phyloP scores from a whole-genome alignment of 2,113 vertebrate species.

The Platichthys flesus region DNA sequence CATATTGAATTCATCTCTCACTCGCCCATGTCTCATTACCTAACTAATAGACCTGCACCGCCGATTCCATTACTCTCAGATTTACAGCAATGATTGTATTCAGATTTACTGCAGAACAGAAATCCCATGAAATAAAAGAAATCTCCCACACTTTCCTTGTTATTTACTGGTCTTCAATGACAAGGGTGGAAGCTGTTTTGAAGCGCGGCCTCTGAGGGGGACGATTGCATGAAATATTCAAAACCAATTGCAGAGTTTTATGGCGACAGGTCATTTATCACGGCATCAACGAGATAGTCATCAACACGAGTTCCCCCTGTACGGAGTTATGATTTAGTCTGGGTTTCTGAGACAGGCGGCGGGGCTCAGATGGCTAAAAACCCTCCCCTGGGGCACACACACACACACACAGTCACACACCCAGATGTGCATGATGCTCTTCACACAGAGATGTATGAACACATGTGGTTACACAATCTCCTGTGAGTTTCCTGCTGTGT shows the following conservation, averaged over 20 bases:
- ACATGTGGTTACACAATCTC: neutral
- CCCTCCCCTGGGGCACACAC: conserved; percentile 50
- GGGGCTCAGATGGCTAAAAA: conserved; percentile 66
- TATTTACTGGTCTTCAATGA: conserved; percentile 15
- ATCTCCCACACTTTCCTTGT: neutral
- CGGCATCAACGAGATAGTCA: conserved; percentile 13
- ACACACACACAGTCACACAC: conserved; percentile 10
- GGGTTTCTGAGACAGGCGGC: conserved; percentile 39
- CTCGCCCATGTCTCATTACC: conserved; percentile 45
- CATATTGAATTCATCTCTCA: conserved; percentile 34
- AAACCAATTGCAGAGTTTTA: conserved; percentile 16
- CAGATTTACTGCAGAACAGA: conserved; percentile 15
- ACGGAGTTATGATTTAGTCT: neutral
- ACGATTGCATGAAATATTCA: conserved; percentile 19
- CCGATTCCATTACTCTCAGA: conserved; percentile 25
- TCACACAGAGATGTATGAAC: neutral
- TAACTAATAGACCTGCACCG: conserved; percentile 33
- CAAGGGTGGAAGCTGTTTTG: neutral
- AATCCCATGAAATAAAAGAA: neutral
- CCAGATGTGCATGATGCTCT: neutral
- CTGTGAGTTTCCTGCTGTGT: neutral
- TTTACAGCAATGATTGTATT: conserved; percentile 21
- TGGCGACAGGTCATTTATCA: conserved; percentile 29
- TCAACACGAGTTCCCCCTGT: conserved; percentile 23
- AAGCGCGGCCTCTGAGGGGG: neutral